Evolutionary conservation across 2,888 invertebrate species (phyloP), one percentile per base, ranked within the genome.

Genomic region (Cremastobaeus sp.): DNA sequence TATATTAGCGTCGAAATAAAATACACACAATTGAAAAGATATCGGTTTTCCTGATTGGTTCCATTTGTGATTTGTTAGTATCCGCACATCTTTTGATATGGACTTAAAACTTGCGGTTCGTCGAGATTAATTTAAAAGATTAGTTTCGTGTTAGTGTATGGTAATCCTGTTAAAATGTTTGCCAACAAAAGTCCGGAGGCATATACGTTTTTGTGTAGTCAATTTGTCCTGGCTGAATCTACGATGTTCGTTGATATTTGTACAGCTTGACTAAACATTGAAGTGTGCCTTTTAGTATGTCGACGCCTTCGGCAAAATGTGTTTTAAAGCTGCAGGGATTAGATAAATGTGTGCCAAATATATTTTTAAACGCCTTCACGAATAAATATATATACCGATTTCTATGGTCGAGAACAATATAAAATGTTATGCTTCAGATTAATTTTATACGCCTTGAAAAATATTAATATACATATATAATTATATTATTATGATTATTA

Each of bases 81-180:
- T 60, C 74, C 74, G 78, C 81, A 78, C 79, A 80, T 77, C 80
- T 81, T 77, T 77, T 82, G 82, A 83, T 82, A 77, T 74, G 79
- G 81, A 85, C 81, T 84, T 79, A 79, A 82, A 78, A 71, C 65
- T 75, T 77, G 81, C 76, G 83, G 81, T 82, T 81, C 81, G 82
- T 80, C 79, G 76, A 80, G 77, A 81, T 78, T 86, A 81, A 85
- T 85, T 85, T 82, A 78, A 52, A 79, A 83, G 85, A 85, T 86
- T 86, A 86, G 84, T 80, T 81, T 78, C 78, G 76, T 71, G 78
- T 85, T 83, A 86, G 86, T 86, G 85, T 86, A 79, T 81, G 81
- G 82, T 86, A 87, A 86, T 86, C 85, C 86, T 79, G 86, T 86
- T 86, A 87, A 87, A 87, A 87, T 87, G 87, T 87, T 86, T 87